Base-by-base conservation (phyloP, 1,140 invertebrate genomes). In the Euglossa dilemma region DNA sequence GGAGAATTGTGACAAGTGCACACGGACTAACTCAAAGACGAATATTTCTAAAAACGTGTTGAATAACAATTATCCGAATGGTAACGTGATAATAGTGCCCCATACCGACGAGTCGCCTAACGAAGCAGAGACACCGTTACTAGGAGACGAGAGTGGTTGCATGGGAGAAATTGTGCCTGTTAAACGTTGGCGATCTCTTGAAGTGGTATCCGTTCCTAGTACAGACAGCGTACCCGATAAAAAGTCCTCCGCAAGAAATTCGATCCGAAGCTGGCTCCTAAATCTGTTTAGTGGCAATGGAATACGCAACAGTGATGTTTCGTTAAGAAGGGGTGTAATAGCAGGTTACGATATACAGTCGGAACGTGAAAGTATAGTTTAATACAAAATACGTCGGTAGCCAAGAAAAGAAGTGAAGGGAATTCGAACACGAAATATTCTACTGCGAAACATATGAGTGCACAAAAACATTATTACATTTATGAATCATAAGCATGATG, bases 161-260 rank as follows among this genome's bases (percentile, higher is more conserved):
- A 59, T 94, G 80, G 94, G 95, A 90, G 93, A 96, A 85, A 93
- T 95, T 90, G 92, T 95, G 82, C 94, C 94, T 45, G 92, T 95
- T 43, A 97, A 97, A 92, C 95, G 96, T 88, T 97, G 97, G 96
- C 96, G 95, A 86, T 97, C 97, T n/a, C 93, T 97, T 43, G 97
- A 96, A 85, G 94, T 96, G 36, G 95, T 95, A 89, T 94, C 91
- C 89, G 95, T 90, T 88, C 93, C 91, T 88, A 94, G 88, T 79
- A 79, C 79, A 78, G 90, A 92, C 86, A 91, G 94, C 91, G 93
- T 95, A 74, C 88, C 92, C 12, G 94, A 94, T 61, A 95, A 95
- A 86, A 95, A 95, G 83, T 93, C 91, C 16, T 93, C 93, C 16
- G 91, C 92, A 28, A 95, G 95, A 75, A 95, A 94, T 88, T 95